Percentiles rank a stretch among this genome's conserved stretches.
Conservation (phyloP, 2,113 vertebrate species). For the Gambusia affinis region DNA sequence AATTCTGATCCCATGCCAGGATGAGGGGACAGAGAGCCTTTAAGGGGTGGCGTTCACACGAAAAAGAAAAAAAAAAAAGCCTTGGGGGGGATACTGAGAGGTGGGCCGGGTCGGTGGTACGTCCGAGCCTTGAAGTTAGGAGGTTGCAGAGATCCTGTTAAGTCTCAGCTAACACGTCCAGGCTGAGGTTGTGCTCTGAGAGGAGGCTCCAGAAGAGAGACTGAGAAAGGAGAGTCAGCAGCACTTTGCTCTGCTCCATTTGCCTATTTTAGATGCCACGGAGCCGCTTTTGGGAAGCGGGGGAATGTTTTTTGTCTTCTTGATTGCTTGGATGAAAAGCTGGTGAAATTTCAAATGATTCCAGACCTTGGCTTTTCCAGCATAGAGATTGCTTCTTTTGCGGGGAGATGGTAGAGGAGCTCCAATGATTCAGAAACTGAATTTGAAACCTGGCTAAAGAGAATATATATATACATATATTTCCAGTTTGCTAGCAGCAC, state of each 20-base stretch:
- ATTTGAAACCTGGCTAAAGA: not conserved
- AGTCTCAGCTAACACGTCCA: constrained; percentile 52
- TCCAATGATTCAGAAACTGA: not conserved
- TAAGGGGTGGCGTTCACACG: constrained; percentile 30
- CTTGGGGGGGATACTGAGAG: constrained; percentile 48
- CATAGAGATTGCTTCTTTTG: not conserved
- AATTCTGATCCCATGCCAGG: constrained; percentile 65
- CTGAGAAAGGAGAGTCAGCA: constrained; percentile 52
- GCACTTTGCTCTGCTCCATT: constrained; percentile 29
- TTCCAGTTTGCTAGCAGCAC: too few species aligned
- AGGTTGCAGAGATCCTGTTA: constrained; percentile 45
- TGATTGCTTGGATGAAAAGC: constrained; percentile 12
- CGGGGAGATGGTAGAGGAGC: not conserved
- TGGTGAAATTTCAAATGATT: constrained; percentile 18
- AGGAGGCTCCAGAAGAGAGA: constrained; percentile 37
- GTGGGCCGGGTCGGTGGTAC: constrained; percentile 53
- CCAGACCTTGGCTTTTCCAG: not conserved
- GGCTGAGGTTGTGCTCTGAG: constrained; percentile 45
- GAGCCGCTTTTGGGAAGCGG: constrained; percentile 1
- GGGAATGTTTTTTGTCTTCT: constrained; percentile 21
- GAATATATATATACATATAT: too few species aligned
- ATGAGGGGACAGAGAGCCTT: constrained; percentile 63
- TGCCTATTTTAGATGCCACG: constrained; percentile 19
- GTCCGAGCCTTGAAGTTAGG: constrained; percentile 63
- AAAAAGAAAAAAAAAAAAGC: constrained; percentile 48